These are phyloP conservation scores for Prosapia bicincta DNA, from an alignment of 2,888 invertebrate species.

Conservation along the genomic window DNA sequence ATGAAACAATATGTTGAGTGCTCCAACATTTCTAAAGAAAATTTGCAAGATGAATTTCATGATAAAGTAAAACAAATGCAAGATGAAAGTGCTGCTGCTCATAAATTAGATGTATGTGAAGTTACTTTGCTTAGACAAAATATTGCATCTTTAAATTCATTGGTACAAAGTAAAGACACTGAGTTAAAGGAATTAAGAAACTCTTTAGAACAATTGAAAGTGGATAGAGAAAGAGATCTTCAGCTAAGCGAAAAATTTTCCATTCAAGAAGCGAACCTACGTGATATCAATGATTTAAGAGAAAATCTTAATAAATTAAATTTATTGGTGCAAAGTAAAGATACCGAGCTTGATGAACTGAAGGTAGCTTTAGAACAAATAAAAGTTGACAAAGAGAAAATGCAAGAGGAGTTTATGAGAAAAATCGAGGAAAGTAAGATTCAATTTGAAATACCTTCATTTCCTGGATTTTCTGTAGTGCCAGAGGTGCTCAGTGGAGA, in stretches of 20 bases:
- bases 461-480: not conserved
- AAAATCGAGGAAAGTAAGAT: not conserved
- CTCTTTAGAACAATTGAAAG: not conserved
- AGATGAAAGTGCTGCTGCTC: constrained; percentile 1
- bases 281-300: not conserved
- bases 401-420: not conserved
- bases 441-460: not conserved
- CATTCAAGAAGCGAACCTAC: not conserved
- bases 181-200: not conserved
- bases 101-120: not conserved
- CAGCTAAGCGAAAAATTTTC: not conserved
- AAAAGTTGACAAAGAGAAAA: not conserved
- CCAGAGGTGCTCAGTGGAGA: not conserved
- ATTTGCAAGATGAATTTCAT: constrained; percentile 18
- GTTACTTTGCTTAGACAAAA: not conserved
- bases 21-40: constrained; percentile 15
- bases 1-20: constrained; percentile 22
- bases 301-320: not conserved
- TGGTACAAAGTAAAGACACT: not conserved
- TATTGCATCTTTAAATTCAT: not conserved
- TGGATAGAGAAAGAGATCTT: constrained; percentile 11
- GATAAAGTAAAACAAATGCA: constrained; percentile 17
- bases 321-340: not conserved
- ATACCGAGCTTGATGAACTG: not conserved
- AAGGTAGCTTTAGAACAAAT: not conserved